These are phyloP conservation scores for Gallinago media DNA, from an alignment of 2,113 vertebrate genomes.

Conservation along the genomic window DNA sequence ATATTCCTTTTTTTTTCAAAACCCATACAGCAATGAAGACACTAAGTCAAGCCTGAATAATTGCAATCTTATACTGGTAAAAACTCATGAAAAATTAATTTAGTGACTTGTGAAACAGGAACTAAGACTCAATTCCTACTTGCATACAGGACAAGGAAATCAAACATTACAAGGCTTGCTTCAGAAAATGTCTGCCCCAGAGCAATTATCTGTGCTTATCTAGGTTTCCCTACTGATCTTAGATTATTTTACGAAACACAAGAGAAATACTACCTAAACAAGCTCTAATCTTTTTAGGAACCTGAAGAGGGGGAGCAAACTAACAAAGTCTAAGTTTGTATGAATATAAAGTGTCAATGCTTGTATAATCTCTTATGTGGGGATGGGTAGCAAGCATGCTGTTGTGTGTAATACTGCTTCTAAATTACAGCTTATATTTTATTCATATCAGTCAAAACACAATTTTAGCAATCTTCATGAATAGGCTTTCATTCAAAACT, in stretches of 20 bases:
- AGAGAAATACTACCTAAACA: slow-evolving; percentile 6
- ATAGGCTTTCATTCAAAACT: not conserved
- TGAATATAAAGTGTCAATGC: not conserved
- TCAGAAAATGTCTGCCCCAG: slow-evolving; percentile 17
- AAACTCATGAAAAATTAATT: not conserved
- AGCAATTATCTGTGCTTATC: slow-evolving; percentile 47
- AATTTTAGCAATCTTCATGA: not conserved
- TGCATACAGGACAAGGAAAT: slow-evolving; percentile 11
- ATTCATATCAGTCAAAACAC: not conserved
- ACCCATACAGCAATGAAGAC: not conserved
- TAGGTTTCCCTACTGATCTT: slow-evolving; percentile 17
- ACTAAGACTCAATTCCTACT: not conserved
- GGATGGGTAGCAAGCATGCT: not conserved
- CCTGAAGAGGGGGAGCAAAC: not conserved
- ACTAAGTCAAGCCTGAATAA: not conserved
- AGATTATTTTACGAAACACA: not conserved
- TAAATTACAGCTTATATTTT: not conserved
- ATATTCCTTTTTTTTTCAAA: not conserved
- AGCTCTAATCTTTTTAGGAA: slow-evolving; percentile 4
- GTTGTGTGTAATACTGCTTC: not conserved
- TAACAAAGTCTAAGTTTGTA: not conserved
- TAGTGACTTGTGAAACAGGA: not conserved
- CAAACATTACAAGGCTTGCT: slow-evolving; percentile 11
- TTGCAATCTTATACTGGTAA: not conserved
- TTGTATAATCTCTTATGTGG: not conserved